Percentiles rank a stretch among this genome's conserved stretches.
Evolutionary conservation across 2,888 invertebrate species (phyloP).

Genomic region (Stegana nigrithorax): DNA sequence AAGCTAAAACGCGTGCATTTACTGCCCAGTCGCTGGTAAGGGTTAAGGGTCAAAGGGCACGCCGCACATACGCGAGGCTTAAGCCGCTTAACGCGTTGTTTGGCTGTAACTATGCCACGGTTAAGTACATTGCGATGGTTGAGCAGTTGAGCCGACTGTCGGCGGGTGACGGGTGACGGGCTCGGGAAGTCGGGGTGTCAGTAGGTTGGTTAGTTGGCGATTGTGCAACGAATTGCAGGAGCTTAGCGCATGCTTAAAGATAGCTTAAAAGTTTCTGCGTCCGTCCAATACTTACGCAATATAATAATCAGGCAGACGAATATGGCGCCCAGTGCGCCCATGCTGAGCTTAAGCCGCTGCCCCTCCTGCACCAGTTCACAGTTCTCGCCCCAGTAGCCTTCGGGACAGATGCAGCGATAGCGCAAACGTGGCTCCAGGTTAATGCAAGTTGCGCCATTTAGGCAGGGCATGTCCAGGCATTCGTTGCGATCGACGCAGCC

Average conservation of each 20-base stretch:
- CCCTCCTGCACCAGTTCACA: slow-evolving; percentile 95
- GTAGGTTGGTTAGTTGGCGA: too few relatives aligned
- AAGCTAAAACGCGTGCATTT: too few relatives aligned
- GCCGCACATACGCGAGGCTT: too few relatives aligned
- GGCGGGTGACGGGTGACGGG: too few relatives aligned
- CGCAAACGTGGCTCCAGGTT: slow-evolving; percentile 90
- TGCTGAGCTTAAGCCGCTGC: slow-evolving; percentile 93
- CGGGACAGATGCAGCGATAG: slow-evolving; percentile 89
- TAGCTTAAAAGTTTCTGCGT: not conserved
- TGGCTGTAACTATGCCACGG: too few relatives aligned
- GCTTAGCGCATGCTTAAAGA: not conserved
- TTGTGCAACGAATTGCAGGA: not conserved
- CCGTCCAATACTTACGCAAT: slow-evolving; percentile 92
- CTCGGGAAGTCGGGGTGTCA: too few relatives aligned
- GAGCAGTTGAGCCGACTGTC: too few relatives aligned
- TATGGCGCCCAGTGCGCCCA: slow-evolving; percentile 97
- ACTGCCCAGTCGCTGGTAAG: not conserved
- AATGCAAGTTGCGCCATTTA: slow-evolving; percentile 92
- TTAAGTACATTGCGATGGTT: too few relatives aligned
- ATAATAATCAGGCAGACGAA: slow-evolving; percentile 97
- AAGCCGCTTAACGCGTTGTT: slow-evolving; percentile 55
- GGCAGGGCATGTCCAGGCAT: slow-evolving; percentile 92
- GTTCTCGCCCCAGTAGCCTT: slow-evolving; percentile 94
- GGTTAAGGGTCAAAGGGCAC: not conserved
- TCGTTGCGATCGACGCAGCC: slow-evolving; percentile 96